A percentile compares a stretch with the other conserved stretches of the same genome.
phyloP scores from a whole-genome alignment of 2,797 vertebrate species.

The Silurus lanzhouensis region DNA sequence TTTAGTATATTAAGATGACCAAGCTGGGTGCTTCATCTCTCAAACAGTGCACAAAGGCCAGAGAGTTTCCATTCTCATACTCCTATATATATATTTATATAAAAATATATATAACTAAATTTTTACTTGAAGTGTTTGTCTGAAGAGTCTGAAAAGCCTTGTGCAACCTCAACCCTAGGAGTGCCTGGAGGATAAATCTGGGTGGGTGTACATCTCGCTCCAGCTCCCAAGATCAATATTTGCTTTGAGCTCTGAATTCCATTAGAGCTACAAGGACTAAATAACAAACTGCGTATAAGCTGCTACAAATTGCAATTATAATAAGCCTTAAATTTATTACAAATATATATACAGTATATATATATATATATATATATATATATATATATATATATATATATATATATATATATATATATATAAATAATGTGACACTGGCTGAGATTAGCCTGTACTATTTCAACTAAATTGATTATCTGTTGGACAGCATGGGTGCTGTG shows the following conservation, averaged over 20 bases:
- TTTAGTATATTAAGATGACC: conserved; percentile 40
- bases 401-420: no score
- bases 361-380: background rate
- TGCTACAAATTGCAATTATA: conserved; percentile 15
- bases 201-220: conserved; percentile 32
- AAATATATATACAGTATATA: background rate
- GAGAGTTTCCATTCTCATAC: conserved; percentile 33
- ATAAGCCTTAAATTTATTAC: background rate
- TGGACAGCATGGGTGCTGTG: background rate
- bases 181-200: conserved; percentile 31
- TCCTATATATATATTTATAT: conserved; percentile 37
- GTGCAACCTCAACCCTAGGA: conserved; percentile 11
- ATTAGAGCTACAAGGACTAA: conserved; percentile 12
- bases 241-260: conserved; percentile 29
- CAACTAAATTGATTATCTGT: background rate
- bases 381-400: no score
- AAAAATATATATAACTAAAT: conserved; percentile 42
- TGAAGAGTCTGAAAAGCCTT: conserved; percentile 25
- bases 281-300: background rate
- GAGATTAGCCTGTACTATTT: background rate
- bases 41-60: conserved; percentile 31
- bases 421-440: background rate
- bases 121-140: conserved; percentile 34
- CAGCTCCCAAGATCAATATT: conserved; percentile 39
- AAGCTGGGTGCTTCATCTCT: conserved; percentile 23